These are phyloP conservation scores for Aeoliscus strigatus DNA, from an alignment of 2,797 vertebrate genomes.

Conservation along the genomic window DNA sequence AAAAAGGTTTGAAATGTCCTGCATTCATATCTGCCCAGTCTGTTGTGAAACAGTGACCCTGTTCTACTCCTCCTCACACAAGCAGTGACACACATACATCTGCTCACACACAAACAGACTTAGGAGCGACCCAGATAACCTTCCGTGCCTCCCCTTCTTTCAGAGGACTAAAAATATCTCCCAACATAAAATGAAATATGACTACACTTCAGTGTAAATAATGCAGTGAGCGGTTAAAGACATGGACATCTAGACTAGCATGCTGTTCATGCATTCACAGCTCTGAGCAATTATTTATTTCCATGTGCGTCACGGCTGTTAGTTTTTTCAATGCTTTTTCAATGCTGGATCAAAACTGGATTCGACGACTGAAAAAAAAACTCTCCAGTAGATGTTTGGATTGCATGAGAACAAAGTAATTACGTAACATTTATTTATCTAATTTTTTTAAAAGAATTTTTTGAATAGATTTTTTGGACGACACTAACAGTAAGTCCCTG, in stretches of 20 bases:
- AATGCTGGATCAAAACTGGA: too few species aligned
- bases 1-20: too few species aligned
- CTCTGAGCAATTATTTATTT: constrained; percentile 8
- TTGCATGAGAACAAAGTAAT: too few species aligned
- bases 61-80: background rate
- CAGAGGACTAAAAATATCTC: constrained; percentile 50
- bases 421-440: too few species aligned
- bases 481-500: background rate
- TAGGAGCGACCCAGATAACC: constrained; percentile 43
- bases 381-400: too few species aligned
- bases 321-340: background rate
- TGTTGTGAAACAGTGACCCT: too few species aligned
- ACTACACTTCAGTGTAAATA: constrained; percentile 57
- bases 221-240: constrained; percentile 50
- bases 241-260: constrained; percentile 13
- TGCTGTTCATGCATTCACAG: constrained; percentile 8
- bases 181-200: constrained; percentile 60
- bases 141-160: constrained; percentile 37
- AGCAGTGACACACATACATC: constrained; percentile 1
- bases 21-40: too few species aligned
- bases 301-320: constrained; percentile 1
- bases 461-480: too few species aligned
- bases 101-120: constrained; percentile 5
- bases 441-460: too few species aligned
- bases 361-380: too few species aligned